These are phyloP conservation scores for Encarsia formosa DNA, from an alignment of 2,888 invertebrate genomes.

Conservation along the genomic window DNA sequence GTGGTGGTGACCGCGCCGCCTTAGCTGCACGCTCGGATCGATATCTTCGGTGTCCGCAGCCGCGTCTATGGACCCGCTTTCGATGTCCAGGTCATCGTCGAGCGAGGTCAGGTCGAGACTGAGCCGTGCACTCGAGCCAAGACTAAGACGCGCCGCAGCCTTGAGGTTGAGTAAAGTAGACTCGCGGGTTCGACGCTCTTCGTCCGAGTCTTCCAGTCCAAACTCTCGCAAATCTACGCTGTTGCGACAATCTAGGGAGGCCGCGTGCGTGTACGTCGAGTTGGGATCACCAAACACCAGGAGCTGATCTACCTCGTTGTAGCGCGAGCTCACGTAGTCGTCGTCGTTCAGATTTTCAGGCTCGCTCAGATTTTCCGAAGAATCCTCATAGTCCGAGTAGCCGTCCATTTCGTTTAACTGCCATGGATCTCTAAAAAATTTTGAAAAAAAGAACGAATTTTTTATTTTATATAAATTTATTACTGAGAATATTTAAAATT, in stretches of 20 bases:
- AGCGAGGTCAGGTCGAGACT: not conserved
- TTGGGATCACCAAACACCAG: conserved; percentile 44
- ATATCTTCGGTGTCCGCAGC: not conserved
- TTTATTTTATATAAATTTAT: conserved; percentile 1
- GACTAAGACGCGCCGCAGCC: conserved; percentile 3
- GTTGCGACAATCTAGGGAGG: conserved; percentile 46
- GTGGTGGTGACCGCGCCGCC: conserved; percentile 25
- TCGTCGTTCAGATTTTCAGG: conserved; percentile 34
- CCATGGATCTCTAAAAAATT: conserved; percentile 34
- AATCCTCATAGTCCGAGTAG: conserved; percentile 43
- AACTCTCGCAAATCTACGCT: conserved; percentile 48
- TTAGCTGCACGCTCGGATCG: conserved; percentile 8
- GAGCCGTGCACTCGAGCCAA: not conserved
- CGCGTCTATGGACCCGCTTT: too few species aligned
- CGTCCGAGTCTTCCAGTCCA: conserved; percentile 38
- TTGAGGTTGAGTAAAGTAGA: conserved; percentile 42
- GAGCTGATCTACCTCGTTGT: conserved; percentile 35
- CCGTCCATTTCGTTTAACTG: conserved; percentile 26
- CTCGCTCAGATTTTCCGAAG: conserved; percentile 40
- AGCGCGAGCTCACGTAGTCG: conserved; percentile 10
- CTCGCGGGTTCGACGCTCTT: conserved; percentile 39
- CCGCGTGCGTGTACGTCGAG: conserved; percentile 38
- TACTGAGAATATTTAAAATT: too few species aligned
- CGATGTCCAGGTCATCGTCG: not conserved
- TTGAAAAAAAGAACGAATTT: conserved; percentile 4